Conservation (phyloP, 1,140 invertebrate genomes). For the Zaprionus capensis region DNA sequence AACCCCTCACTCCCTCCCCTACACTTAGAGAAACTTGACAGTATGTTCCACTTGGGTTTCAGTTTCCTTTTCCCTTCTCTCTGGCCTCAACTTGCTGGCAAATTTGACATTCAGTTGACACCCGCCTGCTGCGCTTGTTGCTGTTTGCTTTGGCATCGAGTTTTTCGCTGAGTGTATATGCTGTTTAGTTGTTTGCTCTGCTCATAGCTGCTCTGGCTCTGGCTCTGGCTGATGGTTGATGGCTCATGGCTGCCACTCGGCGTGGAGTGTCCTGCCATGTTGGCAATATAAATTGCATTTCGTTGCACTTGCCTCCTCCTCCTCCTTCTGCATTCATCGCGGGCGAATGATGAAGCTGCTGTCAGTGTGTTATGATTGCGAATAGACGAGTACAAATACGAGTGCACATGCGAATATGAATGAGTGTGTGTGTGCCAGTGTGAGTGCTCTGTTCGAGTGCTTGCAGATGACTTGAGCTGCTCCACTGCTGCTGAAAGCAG, state of each 20-base stretch:
- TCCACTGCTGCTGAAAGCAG: neutral
- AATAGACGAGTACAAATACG: conserved; percentile 50
- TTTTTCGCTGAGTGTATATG: neutral
- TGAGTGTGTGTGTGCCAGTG: conserved; percentile 3
- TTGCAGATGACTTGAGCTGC: conserved; percentile 12
- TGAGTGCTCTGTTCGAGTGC: conserved; percentile 2
- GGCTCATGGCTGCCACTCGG: conserved; percentile 25
- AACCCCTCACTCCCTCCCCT: neutral
- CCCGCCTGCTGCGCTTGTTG: neutral
- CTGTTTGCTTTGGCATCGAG: conserved; percentile 3
- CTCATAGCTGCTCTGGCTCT: conserved; percentile 19
- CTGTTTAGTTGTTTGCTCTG: conserved; percentile 32
- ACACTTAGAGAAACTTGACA: neutral
- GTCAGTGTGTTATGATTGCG: conserved; percentile 66
- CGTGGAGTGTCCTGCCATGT: conserved; percentile 47
- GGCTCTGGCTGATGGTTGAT: conserved; percentile 22
- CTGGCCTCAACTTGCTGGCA: neutral
- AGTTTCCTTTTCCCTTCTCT: neutral
- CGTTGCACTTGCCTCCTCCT: conserved; percentile 22
- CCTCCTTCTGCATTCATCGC: neutral
- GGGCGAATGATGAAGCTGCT: conserved; percentile 32
- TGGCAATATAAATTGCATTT: conserved; percentile 59
- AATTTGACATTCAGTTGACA: conserved; percentile 4
- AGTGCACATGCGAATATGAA: conserved; percentile 12
- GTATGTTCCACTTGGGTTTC: neutral